Evolutionary conservation across 1,140 invertebrate genomes (phyloP).

Genomic region (Pseudomyrmex pallidus): DNA sequence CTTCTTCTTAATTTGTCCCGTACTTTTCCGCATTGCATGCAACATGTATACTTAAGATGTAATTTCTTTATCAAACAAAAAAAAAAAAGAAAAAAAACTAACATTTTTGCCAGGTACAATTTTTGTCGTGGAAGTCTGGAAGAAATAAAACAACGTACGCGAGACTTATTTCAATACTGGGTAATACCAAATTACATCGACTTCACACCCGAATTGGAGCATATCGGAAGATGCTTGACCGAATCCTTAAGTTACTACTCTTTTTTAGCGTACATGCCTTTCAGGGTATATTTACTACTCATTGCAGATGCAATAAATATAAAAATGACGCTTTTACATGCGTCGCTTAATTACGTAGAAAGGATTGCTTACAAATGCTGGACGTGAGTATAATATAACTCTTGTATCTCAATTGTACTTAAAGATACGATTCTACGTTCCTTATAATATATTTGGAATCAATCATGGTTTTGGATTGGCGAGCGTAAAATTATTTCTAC

Average conservation of each 20-base stretch:
- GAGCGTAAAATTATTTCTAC: too few species aligned
- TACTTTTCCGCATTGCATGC: too few species aligned
- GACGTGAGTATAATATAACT: background rate
- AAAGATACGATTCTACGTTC: too few species aligned
- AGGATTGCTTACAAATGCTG: slow-evolving; percentile 55
- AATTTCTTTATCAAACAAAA: too few species aligned
- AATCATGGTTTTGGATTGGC: too few species aligned
- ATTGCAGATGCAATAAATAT: background rate
- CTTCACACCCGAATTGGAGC: slow-evolving; percentile 81
- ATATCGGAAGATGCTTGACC: slow-evolving; percentile 81
- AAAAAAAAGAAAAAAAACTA: too few species aligned
- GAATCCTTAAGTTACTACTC: background rate
- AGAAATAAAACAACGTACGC: slow-evolving; percentile 80
- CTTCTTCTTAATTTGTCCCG: too few species aligned
- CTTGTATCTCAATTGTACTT: too few species aligned
- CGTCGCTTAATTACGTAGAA: slow-evolving; percentile 71
- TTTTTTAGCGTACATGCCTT: background rate
- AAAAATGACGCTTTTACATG: slow-evolving; percentile 74
- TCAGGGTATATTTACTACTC: background rate
- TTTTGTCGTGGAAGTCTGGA: slow-evolving; percentile 85
- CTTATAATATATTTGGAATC: too few species aligned
- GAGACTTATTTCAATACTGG: slow-evolving; percentile 79
- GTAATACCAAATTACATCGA: slow-evolving; percentile 80
- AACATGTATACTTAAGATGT: too few species aligned
- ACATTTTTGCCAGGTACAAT: slow-evolving; percentile 83